phyloP scores from a whole-genome alignment of 1,140 invertebrate genomes.

The Orius insidiosus region DNA sequence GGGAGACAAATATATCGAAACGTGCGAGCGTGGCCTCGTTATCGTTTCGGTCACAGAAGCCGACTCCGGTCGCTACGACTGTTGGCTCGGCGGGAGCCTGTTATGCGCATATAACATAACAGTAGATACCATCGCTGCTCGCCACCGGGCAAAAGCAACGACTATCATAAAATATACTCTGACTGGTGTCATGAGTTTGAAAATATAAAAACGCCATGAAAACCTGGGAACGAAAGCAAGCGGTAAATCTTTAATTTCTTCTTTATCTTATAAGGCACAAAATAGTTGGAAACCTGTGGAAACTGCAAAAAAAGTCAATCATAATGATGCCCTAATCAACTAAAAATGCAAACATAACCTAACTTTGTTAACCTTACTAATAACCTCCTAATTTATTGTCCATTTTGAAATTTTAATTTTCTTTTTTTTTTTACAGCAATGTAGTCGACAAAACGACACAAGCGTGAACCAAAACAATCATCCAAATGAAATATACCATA shows the following conservation, averaged over 20 bases:
- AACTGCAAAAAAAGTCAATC: no score
- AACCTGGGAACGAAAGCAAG: slow-evolving; percentile 83
- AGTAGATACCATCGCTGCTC: slow-evolving; percentile 72
- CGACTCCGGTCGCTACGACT: slow-evolving; percentile 78
- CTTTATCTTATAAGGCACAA: no score
- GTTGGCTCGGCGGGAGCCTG: slow-evolving; percentile 69
- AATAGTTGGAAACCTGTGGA: no score
- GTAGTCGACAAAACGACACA: slow-evolving; percentile 50
- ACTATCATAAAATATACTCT: slow-evolving; percentile 89
- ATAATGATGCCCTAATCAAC: no score
- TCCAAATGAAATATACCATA: slow-evolving; percentile 56
- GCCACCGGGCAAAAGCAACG: slow-evolving; percentile 70
- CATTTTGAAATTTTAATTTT: no score
- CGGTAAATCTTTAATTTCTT: slow-evolving; percentile 41
- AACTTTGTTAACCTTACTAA: background rate
- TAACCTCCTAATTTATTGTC: slow-evolving; percentile 18
- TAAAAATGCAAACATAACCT: no score
- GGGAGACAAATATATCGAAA: slow-evolving; percentile 82
- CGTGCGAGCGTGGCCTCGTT: slow-evolving; percentile 75
- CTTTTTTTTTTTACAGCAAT: slow-evolving; percentile 44
- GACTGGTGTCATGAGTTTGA: slow-evolving; percentile 95
- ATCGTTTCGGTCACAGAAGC: slow-evolving; percentile 76
- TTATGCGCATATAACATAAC: slow-evolving; percentile 84
- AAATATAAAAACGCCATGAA: slow-evolving; percentile 89
- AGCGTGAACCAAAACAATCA: slow-evolving; percentile 45